phyloP scores from a whole-genome alignment of 2,113 vertebrate genomes.

The Micronycteris hirsuta region DNA sequence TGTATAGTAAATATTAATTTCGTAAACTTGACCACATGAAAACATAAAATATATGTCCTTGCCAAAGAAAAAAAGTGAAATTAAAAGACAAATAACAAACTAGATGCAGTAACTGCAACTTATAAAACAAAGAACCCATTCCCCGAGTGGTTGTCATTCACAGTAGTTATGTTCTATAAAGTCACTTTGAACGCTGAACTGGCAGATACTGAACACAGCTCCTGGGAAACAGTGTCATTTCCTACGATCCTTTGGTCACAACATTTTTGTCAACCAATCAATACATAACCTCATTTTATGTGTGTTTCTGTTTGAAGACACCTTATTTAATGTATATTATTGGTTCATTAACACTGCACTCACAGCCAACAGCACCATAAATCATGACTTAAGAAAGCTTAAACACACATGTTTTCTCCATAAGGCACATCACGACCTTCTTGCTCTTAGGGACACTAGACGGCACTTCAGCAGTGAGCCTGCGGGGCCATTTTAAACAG shows the following conservation, averaged over 20 bases:
- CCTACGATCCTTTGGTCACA: neutral
- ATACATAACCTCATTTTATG: neutral
- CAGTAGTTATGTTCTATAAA: neutral
- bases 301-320: neutral
- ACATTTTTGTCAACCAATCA: neutral
- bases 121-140: neutral
- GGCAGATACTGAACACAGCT: neutral
- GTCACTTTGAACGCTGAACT: neutral
- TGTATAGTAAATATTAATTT: slow-evolving; percentile 6
- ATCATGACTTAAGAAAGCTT: neutral
- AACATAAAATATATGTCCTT: neutral
- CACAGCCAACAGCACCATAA: neutral
- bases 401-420: neutral
- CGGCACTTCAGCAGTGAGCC: neutral
- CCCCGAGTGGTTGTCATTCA: neutral
- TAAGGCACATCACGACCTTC: neutral
- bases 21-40: neutral
- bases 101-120: neutral
- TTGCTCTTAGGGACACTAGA: neutral
- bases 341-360: neutral
- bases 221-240: neutral
- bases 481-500: neutral
- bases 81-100: neutral
- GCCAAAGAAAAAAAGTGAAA: neutral
- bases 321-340: neutral